Evolutionary conservation across 2,888 invertebrate species (phyloP).

Genomic region (Caenorhabditis japonica): DNA sequence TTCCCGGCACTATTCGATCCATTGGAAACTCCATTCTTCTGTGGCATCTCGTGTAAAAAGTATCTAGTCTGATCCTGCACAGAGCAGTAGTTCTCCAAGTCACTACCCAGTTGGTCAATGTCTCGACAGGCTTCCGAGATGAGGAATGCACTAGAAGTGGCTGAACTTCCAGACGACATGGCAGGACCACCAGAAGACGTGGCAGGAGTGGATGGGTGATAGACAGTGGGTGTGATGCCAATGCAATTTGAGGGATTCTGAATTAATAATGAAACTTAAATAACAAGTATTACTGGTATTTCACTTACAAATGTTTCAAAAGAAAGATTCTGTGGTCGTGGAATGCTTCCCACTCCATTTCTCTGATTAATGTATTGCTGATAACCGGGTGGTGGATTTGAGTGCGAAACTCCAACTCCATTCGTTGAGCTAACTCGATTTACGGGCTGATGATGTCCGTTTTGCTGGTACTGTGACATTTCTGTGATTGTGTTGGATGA

Average conservation of each 20-base stretch:
- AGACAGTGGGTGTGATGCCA: constrained; percentile 36
- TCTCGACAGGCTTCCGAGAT: constrained; percentile 48
- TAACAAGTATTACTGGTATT: too few species aligned
- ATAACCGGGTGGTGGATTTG: constrained; percentile 45
- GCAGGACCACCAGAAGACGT: constrained; percentile 18
- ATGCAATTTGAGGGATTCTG: constrained; percentile 29
- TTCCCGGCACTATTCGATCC: too few species aligned
- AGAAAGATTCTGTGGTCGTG: constrained; percentile 39
- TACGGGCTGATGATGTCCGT: constrained; percentile 14
- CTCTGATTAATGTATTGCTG: constrained; percentile 49
- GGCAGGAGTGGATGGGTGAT: constrained; percentile 36
- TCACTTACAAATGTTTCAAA: constrained; percentile 33
- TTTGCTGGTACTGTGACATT: constrained; percentile 26
- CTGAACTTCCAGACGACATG: constrained; percentile 30
- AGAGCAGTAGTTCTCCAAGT: constrained; percentile 64
- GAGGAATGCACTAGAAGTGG: constrained; percentile 40
- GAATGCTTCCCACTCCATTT: constrained; percentile 21
- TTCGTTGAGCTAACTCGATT: constrained; percentile 3
- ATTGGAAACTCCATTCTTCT: neutral
- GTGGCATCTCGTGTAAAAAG: constrained; percentile 18
- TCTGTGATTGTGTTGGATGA: constrained; percentile 52
- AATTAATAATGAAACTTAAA: too few species aligned
- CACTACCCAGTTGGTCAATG: constrained; percentile 68
- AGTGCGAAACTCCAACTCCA: constrained; percentile 20
- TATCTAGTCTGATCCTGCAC: constrained; percentile 34